phyloP scores from a whole-genome alignment of 2,113 vertebrate genomes.

The Ciconia stormi region DNA sequence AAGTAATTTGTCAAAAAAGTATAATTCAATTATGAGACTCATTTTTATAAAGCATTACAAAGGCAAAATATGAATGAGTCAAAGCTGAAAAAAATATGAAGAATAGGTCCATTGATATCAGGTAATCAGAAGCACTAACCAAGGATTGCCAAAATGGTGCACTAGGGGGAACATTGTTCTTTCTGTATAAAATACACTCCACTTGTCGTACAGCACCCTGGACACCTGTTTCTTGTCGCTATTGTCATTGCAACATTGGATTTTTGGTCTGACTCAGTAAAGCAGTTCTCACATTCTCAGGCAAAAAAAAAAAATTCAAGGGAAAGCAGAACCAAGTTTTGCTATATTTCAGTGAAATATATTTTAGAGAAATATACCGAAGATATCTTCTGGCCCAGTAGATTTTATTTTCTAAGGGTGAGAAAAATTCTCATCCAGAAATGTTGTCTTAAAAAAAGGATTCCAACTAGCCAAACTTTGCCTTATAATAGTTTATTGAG shows the following conservation, averaged over 20 bases:
- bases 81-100: not conserved
- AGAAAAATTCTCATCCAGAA: not conserved
- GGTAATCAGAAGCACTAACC: not conserved
- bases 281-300: not conserved
- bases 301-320: not conserved
- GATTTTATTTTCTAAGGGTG: not conserved
- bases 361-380: not conserved
- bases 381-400: not conserved
- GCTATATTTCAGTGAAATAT: not conserved
- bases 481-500: not conserved
- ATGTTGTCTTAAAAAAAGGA: not conserved
- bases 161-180: not conserved
- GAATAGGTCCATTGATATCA: not conserved
- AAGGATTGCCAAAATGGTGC: not conserved
- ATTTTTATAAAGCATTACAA: not conserved
- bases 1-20: not conserved
- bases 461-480: not conserved
- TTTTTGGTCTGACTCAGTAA: not conserved
- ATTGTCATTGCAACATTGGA: not conserved
- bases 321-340: not conserved
- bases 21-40: not conserved
- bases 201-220: not conserved
- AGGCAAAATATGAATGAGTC: not conserved
- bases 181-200: not conserved
- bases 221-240: not conserved